These are phyloP conservation scores for Agonopterix arenella DNA, from an alignment of 2,888 invertebrate species.

Conservation along the genomic window DNA sequence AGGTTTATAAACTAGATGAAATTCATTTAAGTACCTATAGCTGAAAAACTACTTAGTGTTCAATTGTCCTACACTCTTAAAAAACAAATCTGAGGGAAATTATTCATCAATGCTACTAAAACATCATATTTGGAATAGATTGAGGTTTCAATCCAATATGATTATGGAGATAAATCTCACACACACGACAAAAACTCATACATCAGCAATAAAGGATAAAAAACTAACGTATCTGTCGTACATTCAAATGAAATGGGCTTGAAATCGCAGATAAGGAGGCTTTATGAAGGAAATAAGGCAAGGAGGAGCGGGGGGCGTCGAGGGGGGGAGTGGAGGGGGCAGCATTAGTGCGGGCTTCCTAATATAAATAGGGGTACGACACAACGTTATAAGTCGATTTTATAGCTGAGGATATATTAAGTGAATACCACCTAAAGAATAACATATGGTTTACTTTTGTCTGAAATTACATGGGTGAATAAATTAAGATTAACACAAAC, in stretches of 20 bases:
- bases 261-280: constrained; percentile 67
- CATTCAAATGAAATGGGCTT: constrained; percentile 70
- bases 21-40: no score
- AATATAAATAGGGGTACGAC: constrained; percentile 23
- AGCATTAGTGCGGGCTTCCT: constrained; percentile 28
- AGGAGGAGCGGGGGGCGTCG: constrained; percentile 18
- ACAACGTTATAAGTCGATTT: constrained; percentile 5
- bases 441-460: no score
- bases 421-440: no score
- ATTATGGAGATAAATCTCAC: background rate
- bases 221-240: constrained; percentile 44
- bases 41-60: no score
- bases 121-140: no score
- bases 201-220: constrained; percentile 14
- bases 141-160: no score
- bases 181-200: constrained; percentile 1
- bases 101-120: no score
- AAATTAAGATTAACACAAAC: no score
- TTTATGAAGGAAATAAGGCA: constrained; percentile 54
- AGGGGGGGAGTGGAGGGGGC: constrained; percentile 8
- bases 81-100: no score
- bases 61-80: no score
- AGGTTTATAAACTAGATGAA: no score
- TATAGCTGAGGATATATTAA: background rate
- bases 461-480: no score